Base-by-base conservation (phyloP, 1,140 invertebrate species). In the Cyrtorhinus lividipennis region DNA sequence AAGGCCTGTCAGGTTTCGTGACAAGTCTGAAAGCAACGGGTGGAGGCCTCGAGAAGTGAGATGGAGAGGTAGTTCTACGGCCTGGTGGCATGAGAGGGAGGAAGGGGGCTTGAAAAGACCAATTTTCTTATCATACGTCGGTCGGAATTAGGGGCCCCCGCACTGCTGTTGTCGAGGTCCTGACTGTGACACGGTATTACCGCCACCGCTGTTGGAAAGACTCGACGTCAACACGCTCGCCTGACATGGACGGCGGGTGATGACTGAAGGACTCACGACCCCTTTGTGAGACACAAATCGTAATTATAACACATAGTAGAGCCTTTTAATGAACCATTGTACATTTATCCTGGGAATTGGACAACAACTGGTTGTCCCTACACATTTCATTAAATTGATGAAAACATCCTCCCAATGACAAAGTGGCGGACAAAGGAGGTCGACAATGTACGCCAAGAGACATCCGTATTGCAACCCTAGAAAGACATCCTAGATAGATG, bases 111-210 rank as follows among this genome's bases (percentile, higher is more conserved):
- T 53, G 48, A 53, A 53, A 53, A 53, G 48, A 53, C 48, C 48
- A 53, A 53, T 53, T 53, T 53, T 53, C 48, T 53, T 53, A 53
- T 53, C 48, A 53, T 53, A 53, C 48, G 48, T 53, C 48, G 48
- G 48, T 53, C 20, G 48, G 48, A 53, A 53, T 53, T 53, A 53
- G 48, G 48, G 48, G 48, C 48, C 48, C 48, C 48, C 48, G 48
- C 48, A 53, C 48, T 12, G 12, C 20, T 53, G 48, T 53, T 53
- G 48, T 53, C 8, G 48, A 53, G 48, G 48, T 53, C 48, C 48
- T 53, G 48, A 53, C 48, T 53, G 48, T 53, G 48, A 53, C 48
- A 22, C 20, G 48, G 48, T 53, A 53, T 53, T 53, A 53, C 48
- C 48, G 20, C 48, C 48, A n/a, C n/a, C n/a, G n/a, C n/a, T n/a